Evolutionary conservation across 2,113 vertebrate genomes (phyloP).

Genomic region (Rissa tridactyla): DNA sequence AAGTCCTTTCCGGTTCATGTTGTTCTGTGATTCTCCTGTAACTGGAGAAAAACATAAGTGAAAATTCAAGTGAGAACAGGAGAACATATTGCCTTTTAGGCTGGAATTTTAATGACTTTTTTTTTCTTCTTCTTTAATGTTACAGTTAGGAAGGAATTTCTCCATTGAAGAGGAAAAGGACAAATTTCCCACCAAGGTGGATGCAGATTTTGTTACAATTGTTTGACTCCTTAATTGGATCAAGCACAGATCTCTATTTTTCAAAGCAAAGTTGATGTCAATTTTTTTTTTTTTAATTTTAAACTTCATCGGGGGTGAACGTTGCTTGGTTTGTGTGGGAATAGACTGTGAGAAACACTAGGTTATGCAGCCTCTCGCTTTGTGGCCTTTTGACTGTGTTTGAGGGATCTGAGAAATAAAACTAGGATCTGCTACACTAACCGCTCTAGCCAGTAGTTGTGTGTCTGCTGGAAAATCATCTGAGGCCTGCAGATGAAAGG

Average conservation of each 20-base stretch:
- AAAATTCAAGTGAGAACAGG: background rate
- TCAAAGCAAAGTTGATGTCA: background rate
- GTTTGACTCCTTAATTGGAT: background rate
- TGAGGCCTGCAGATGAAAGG: conserved; percentile 8
- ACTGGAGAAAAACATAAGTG: background rate
- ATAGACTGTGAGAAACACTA: background rate
- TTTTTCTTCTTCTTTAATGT: background rate
- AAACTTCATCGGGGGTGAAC: background rate
- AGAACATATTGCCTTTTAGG: background rate
- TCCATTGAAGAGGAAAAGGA: background rate
- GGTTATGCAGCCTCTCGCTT: background rate
- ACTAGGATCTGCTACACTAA: background rate
- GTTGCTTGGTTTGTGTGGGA: background rate
- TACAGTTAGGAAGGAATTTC: background rate
- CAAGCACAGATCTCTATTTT: background rate
- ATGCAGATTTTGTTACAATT: background rate
- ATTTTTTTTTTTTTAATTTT: background rate
- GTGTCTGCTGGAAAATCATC: conserved; percentile 29
- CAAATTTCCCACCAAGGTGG: background rate
- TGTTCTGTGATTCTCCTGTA: background rate
- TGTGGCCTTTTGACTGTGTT: background rate
- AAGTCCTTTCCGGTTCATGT: background rate
- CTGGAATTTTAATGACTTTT: background rate
- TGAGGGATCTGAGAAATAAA: background rate
- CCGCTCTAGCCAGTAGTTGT: background rate